A percentile compares a stretch with the other conserved stretches of the same genome.
Conservation (phyloP, 2,888 invertebrate genomes). For the Agrotis puta region DNA sequence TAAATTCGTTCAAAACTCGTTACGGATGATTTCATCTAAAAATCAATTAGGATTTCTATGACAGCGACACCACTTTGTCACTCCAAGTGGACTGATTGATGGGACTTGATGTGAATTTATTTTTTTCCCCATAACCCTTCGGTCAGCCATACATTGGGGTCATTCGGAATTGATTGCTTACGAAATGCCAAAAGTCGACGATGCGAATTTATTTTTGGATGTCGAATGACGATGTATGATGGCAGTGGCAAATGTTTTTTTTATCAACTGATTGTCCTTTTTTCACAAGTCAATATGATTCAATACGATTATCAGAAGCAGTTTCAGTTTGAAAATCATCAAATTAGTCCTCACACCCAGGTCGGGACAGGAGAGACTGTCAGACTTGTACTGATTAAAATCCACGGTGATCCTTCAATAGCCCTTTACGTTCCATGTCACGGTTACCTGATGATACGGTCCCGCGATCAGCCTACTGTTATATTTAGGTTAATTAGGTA, state of each 20-base stretch:
- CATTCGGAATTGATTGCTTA: constrained; percentile 84
- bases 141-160: constrained; percentile 72
- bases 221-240: constrained; percentile 29
- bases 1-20: constrained; percentile 35
- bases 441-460: too few relatives aligned
- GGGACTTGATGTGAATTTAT: constrained; percentile 79
- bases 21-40: constrained; percentile 73
- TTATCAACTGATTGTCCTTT: neutral
- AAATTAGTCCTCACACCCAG: too few relatives aligned
- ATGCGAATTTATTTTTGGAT: constrained; percentile 53
- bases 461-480: too few relatives aligned
- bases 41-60: constrained; percentile 82
- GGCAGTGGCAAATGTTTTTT: neutral
- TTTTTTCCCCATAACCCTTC: constrained; percentile 76
- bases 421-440: too few relatives aligned
- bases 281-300: neutral
- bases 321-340: too few relatives aligned
- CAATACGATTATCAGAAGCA: neutral
- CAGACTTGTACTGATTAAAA: too few relatives aligned
- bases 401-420: too few relatives aligned
- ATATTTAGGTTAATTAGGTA: too few relatives aligned
- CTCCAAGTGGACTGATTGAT: constrained; percentile 82
- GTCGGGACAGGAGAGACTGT: too few relatives aligned
- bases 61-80: constrained; percentile 77
- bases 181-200: constrained; percentile 69